Conservation (phyloP, 2,113 vertebrate species). For the Anguilla japonica region DNA sequence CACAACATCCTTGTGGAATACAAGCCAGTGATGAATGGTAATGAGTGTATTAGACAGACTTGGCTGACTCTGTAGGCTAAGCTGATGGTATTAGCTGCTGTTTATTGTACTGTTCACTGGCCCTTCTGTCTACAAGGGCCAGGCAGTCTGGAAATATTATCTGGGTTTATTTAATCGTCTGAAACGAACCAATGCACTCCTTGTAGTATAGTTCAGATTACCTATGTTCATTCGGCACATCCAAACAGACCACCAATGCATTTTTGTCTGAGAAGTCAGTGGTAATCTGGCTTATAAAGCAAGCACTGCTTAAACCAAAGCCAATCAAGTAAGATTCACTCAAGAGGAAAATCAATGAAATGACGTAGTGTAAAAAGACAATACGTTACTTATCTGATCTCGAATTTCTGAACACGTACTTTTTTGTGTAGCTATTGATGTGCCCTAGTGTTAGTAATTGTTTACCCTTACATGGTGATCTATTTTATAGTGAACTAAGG, state of each 20-base stretch:
- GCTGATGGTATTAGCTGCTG: constrained; percentile 39
- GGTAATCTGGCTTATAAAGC: neutral
- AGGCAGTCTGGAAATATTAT: constrained; percentile 31
- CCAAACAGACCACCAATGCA: neutral
- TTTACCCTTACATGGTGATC: neutral
- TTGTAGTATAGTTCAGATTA: neutral
- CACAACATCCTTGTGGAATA: constrained; percentile 33
- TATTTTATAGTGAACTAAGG: too few relatives aligned
- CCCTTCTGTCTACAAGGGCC: constrained; percentile 13
- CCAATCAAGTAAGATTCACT: neutral
- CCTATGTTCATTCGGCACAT: neutral
- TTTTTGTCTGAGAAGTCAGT: neutral
- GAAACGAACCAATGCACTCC: neutral
- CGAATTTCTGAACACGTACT: neutral
- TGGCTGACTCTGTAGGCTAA: constrained; percentile 34
- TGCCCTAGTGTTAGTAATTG: neutral
- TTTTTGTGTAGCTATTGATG: neutral
- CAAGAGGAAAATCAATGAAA: neutral
- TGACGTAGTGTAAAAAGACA: neutral
- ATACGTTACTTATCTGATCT: neutral
- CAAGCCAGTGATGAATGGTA: constrained; percentile 38
- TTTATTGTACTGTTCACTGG: constrained; percentile 46
- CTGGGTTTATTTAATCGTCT: constrained; percentile 9
- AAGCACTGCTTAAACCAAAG: neutral
- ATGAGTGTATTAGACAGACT: constrained; percentile 36